phyloP scores from a whole-genome alignment of 2,113 vertebrate genomes.

The Anolis carolinensis region DNA sequence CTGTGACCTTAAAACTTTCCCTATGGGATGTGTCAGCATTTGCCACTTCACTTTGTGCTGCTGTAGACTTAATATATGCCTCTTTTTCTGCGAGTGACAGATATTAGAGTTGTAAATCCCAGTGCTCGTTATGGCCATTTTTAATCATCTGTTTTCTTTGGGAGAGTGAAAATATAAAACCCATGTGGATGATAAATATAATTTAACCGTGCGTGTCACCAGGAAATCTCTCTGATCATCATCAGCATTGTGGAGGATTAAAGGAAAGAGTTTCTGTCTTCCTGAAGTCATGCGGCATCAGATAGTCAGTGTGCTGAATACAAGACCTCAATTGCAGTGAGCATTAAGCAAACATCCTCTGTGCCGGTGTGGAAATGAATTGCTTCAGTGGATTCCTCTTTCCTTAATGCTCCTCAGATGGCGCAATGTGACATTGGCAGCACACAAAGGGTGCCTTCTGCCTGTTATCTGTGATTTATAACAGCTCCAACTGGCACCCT shows the following conservation, averaged over 20 bases:
- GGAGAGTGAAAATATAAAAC: constrained; percentile 62
- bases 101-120: constrained; percentile 29
- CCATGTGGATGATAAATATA: constrained; percentile 48
- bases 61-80: constrained; percentile 43
- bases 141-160: constrained; percentile 54
- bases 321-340: constrained; percentile 53
- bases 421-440: constrained; percentile 78
- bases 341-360: constrained; percentile 64
- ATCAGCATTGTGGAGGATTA: constrained; percentile 43
- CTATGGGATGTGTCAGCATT: constrained; percentile 10
- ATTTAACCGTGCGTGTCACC: constrained; percentile 54
- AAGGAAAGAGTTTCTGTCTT: constrained; percentile 60
- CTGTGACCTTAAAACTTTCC: constrained; percentile 13
- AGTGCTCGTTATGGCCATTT: constrained; percentile 54
- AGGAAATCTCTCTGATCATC: constrained; percentile 41
- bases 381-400: constrained; percentile 63
- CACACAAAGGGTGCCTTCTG: constrained; percentile 70
- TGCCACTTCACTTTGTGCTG: constrained; percentile 10
- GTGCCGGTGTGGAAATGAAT: constrained; percentile 48
- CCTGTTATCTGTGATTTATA: constrained; percentile 80
- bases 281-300: constrained; percentile 52
- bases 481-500: constrained; percentile 68
- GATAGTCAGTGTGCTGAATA: constrained; percentile 40
- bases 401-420: constrained; percentile 57
- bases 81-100: constrained; percentile 39